Evolutionary conservation across 2,113 vertebrate species (phyloP).

Genomic region (Accipiter virgatus): DNA sequence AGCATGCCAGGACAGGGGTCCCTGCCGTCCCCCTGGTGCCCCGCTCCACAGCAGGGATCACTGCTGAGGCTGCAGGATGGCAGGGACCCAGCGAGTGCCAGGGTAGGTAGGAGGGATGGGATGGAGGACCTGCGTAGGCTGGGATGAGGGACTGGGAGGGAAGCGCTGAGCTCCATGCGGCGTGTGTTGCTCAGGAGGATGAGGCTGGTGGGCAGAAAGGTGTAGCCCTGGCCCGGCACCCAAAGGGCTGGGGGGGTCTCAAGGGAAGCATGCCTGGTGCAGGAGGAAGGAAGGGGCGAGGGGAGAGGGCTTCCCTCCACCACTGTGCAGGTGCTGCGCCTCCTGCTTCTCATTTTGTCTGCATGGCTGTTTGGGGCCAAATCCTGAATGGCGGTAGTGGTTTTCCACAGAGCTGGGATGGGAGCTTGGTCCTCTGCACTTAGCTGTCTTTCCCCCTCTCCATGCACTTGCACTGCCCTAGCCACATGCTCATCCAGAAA

Average conservation of each 20-base stretch:
- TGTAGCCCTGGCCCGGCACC: rapidly evolving
- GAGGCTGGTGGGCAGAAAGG: not conserved
- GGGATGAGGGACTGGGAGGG: not conserved
- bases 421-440: not conserved
- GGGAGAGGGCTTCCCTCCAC: not conserved
- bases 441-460: not conserved
- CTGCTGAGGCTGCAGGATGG: not conserved
- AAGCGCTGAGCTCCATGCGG: rapidly evolving
- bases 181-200: not conserved
- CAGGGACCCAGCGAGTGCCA: rapidly evolving
- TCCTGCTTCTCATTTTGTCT: not conserved
- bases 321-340: not conserved
- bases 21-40: not conserved
- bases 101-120: not conserved
- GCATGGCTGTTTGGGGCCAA: not conserved
- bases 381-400: not conserved
- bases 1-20: not conserved
- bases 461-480: not conserved
- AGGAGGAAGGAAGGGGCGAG: not conserved
- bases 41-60: rapidly evolving
- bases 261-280: not conserved
- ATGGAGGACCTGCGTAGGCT: not conserved
- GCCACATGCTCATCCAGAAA: not conserved
- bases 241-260: not conserved
- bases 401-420: not conserved